Conservation (phyloP, 2,797 vertebrate species). For the Glyptemys insculpta region DNA sequence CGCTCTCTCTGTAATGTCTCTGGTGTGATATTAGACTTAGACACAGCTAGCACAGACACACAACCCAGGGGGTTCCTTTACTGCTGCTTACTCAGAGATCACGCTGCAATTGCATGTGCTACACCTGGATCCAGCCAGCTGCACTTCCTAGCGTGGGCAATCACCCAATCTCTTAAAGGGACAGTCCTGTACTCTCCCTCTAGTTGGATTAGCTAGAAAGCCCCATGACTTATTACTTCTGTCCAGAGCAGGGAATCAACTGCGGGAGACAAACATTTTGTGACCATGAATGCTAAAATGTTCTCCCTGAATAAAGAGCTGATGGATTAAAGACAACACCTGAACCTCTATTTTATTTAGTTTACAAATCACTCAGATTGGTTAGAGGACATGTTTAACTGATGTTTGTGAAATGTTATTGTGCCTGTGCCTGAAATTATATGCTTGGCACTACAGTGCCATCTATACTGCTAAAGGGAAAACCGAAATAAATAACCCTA, state of each 20-base stretch:
- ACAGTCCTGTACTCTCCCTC: neutral
- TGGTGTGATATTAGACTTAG: too few relatives aligned
- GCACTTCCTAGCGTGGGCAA: neutral
- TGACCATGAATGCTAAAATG: neutral
- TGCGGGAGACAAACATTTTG: neutral
- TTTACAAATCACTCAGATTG: neutral
- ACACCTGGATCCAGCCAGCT: too few relatives aligned
- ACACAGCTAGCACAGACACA: neutral
- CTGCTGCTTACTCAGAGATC: neutral
- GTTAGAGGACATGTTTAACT: neutral
- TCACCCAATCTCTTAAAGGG: neutral
- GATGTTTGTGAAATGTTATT: neutral
- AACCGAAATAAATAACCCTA: neutral
- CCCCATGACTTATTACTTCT: neutral
- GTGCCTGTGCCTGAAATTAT: neutral
- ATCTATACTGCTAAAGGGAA: neutral
- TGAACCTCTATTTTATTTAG: neutral
- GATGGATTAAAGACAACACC: neutral
- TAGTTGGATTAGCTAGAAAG: neutral
- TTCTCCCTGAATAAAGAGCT: neutral
- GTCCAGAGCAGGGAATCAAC: neutral
- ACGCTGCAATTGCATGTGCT: neutral
- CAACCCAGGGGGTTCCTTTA: neutral
- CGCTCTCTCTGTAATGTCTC: neutral
- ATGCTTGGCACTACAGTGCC: rapidly evolving